phyloP scores from a whole-genome alignment of 2,888 invertebrate genomes.

The Cryptocheilus praepositus region DNA sequence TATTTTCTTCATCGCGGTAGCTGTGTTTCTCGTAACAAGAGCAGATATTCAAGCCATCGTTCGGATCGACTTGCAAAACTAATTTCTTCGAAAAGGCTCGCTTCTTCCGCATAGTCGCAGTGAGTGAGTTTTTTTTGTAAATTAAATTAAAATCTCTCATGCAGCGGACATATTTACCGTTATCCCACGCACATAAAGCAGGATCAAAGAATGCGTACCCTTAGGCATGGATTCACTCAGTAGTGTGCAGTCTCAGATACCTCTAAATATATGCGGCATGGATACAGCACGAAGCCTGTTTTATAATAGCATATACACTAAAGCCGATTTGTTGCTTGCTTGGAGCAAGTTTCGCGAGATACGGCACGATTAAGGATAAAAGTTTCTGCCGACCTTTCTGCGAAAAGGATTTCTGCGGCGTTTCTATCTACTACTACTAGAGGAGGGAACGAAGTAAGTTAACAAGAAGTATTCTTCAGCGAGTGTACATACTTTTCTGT shows the following conservation, averaged over 20 bases:
- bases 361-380: conserved; percentile 53
- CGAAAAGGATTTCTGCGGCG: conserved; percentile 31
- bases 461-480: conserved; percentile 9
- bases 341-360: conserved; percentile 50
- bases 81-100: neutral
- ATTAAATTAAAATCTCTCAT: conserved; percentile 31
- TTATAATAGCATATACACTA: conserved; percentile 51
- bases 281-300: conserved; percentile 47
- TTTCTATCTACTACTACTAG: conserved; percentile 5
- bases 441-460: conserved; percentile 8
- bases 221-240: conserved; percentile 10
- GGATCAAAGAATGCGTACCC: conserved; percentile 40
- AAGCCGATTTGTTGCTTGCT: conserved; percentile 56
- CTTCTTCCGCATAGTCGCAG: neutral
- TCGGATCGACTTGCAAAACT: no score
- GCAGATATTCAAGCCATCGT: no score
- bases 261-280: conserved; percentile 30
- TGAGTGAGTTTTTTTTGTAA: conserved; percentile 13
- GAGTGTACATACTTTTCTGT: conserved; percentile 21
- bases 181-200: conserved; percentile 25
- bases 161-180: conserved; percentile 6
- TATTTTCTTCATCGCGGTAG: no score
- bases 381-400: conserved; percentile 40
- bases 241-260: conserved; percentile 31
- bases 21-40: no score